Percentiles rank a stretch among this genome's conserved stretches.
Conservation (phyloP, 2,888 invertebrate genomes). For the Strigamia maritima region DNA sequence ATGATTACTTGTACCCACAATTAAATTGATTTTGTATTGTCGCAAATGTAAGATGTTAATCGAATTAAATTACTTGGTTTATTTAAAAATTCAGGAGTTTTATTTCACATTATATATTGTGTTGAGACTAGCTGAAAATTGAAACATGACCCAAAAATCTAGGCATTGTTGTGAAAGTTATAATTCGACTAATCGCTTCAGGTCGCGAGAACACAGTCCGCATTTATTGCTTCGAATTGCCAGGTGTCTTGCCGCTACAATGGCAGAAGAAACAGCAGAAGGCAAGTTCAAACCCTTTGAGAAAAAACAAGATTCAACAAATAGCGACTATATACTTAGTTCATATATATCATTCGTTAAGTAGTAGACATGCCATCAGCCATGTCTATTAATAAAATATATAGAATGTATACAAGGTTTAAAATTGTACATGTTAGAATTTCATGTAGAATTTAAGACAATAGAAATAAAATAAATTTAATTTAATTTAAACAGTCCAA, state of each 20-base stretch:
- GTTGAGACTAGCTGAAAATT: no score
- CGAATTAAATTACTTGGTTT: no score
- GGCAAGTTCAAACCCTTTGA: background rate
- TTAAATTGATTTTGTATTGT: no score
- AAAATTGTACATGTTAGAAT: background rate
- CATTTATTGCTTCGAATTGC: background rate
- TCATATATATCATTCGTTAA: background rate
- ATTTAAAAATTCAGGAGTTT: background rate
- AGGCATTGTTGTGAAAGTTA: background rate
- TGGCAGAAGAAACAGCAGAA: background rate
- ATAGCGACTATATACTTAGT: background rate
- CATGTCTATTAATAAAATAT: background rate
- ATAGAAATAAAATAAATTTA: background rate
- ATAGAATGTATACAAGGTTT: no score
- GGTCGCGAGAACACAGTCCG: background rate
- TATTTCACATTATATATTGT: background rate
- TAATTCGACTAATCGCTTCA: background rate
- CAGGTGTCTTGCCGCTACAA: conserved; percentile 1
- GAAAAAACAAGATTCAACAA: background rate
- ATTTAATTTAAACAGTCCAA: background rate
- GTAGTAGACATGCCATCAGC: background rate
- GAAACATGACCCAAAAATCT: no score
- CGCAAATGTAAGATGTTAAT: no score
- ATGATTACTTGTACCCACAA: no score
- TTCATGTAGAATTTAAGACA: background rate